Conservation (phyloP, 2,888 invertebrate species). For the Caenorhabditis macrosperma region DNA sequence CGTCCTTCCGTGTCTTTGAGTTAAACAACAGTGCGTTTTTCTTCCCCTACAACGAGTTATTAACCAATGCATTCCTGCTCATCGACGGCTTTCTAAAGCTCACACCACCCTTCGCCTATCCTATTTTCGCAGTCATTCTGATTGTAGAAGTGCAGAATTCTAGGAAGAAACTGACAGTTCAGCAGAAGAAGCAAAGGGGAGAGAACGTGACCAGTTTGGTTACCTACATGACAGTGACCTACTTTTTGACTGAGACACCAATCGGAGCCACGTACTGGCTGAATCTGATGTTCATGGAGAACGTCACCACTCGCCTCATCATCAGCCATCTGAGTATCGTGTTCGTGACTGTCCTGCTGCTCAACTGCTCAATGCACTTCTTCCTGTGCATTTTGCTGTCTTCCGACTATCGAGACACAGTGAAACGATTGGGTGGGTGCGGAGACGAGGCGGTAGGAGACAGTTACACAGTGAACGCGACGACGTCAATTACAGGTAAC, state of each 20-base stretch:
- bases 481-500: too few species aligned
- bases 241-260: constrained; percentile 52
- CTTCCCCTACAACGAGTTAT: background rate
- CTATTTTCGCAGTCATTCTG: constrained; percentile 5
- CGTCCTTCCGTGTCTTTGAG: background rate
- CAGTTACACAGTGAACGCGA: too few species aligned
- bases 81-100: constrained; percentile 2
- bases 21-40: background rate
- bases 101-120: background rate
- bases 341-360: constrained; percentile 7
- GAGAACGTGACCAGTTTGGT: background rate
- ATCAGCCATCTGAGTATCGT: constrained; percentile 4
- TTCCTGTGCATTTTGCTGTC: constrained; percentile 4
- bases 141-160: constrained; percentile 2
- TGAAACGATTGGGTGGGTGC: background rate
- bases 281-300: constrained; percentile 29
- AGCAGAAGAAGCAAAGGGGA: background rate
- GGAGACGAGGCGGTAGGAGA: background rate
- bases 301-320: background rate
- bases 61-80: background rate
- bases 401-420: background rate
- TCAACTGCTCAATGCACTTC: constrained; percentile 20
- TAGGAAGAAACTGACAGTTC: background rate
- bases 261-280: constrained; percentile 36
- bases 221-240: background rate